Base-by-base conservation (phyloP, 2,113 vertebrate genomes). In the Elephas maximus region DNA sequence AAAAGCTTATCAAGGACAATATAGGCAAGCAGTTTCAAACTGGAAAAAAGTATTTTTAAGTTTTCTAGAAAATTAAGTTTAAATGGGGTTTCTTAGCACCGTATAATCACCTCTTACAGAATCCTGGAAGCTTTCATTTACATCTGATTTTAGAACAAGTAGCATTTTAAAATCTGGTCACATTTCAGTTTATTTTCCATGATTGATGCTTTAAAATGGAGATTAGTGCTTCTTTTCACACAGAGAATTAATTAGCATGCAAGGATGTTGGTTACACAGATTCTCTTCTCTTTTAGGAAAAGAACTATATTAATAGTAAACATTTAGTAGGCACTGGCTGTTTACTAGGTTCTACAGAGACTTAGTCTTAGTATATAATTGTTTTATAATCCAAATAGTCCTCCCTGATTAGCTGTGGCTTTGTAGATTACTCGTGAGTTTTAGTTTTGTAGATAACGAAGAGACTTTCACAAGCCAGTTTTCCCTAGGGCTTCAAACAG, bases 191-290 rank as follows among this genome's bases (percentile, higher is more conserved):
- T 96, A 95, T 97, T 97, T 98, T 94, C 73, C 17, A 57, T 97
- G 86, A 97, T 97, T 90, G 90, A 87, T 98, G 87, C 69, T 97
- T 93, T 97, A 97, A 98, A 97, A 95, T 97, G 95, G 97, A 98
- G 69, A 85, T 96, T 69, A 88, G 3, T 96, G 84, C 28, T 96
- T 96, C 90, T 98, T 98, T 98, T 87, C 62, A 91, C 41, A 51
- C 26, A 94, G 0, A 5, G 97, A 97, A 95, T 97, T 97, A 97
- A 97, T 92, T 26, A 97, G 62, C 93, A 94, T 60, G 24, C 92
- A 91, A 86, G 93, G 37, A 37, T 95, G 80, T 91, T 91, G 71
- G 94, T 96, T 97, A 45, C 93, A 33, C 93, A 57, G 44, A 96
- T 90, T 98, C 18, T 88, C 96, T 96, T 94, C 65, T 92, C 7